phyloP scores from a whole-genome alignment of 2,797 vertebrate genomes.

The Esox masquinongy region DNA sequence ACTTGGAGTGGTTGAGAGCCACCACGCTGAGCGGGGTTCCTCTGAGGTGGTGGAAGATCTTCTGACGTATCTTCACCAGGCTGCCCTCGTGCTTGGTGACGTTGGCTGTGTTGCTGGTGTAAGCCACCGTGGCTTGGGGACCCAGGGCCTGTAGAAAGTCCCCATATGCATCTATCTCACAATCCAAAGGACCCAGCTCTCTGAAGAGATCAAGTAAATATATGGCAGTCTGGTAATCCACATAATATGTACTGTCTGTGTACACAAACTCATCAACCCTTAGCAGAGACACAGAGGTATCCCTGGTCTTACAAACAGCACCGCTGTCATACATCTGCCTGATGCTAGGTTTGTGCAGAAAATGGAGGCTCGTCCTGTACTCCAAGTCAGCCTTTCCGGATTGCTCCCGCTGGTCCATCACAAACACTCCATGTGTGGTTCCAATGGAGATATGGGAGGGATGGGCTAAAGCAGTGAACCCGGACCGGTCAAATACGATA shows the following conservation, averaged over 20 bases:
- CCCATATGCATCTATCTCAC: conserved; percentile 95
- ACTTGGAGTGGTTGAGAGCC: conserved; percentile 89
- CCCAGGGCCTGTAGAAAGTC: conserved; percentile 95
- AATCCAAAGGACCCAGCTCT: conserved; percentile 74
- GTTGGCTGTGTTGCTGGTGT: conserved; percentile 74
- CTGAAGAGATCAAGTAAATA: conserved; percentile 77
- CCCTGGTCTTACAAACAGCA: conserved; percentile 69
- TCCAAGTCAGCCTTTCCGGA: conserved; percentile 67
- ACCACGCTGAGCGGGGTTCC: conserved; percentile 85
- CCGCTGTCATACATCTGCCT: conserved; percentile 74
- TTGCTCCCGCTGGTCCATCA: conserved; percentile 70
- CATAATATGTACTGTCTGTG: conserved; percentile 94
- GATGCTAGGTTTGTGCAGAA: conserved; percentile 91
- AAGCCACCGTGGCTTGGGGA: conserved; percentile 76
- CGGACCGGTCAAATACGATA: conserved; percentile 81
- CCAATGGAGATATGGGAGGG: conserved; percentile 84
- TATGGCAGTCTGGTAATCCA: conserved; percentile 74
- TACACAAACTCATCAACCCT: conserved; percentile 78
- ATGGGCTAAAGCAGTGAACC: conserved; percentile 92
- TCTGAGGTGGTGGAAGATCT: conserved; percentile 80
- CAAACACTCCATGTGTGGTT: conserved; percentile 92
- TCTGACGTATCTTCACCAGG: conserved; percentile 76
- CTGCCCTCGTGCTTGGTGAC: conserved; percentile 68
- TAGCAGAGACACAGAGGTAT: neutral
- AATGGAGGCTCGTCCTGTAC: conserved; percentile 73